Evolutionary conservation across 2,113 vertebrate species (phyloP).

Genomic region (Lamprologus lemairii): DNA sequence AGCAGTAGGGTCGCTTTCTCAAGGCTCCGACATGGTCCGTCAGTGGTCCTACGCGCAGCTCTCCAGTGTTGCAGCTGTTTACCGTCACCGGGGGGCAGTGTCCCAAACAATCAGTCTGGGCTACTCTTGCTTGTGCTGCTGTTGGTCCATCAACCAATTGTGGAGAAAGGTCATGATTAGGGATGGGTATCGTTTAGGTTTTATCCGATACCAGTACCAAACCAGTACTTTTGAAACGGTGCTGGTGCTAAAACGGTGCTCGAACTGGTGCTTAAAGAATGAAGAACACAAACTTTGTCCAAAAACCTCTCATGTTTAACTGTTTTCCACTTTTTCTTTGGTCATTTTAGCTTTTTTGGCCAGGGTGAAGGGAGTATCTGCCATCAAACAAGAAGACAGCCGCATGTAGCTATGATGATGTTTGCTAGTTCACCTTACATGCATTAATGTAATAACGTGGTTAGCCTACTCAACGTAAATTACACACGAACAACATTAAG

Average conservation of each 20-base stretch:
- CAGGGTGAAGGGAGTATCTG: too few species aligned
- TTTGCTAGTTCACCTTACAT: accelerated
- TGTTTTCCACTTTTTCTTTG: background rate
- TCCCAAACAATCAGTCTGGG: accelerated
- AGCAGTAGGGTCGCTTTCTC: background rate
- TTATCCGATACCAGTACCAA: background rate
- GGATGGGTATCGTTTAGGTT: background rate
- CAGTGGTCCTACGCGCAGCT: background rate
- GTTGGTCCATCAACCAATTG: background rate
- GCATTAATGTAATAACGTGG: accelerated
- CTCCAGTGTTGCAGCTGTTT: accelerated
- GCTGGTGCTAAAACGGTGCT: background rate
- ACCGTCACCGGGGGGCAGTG: accelerated
- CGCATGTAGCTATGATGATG: accelerated
- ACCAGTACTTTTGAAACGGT: accelerated
- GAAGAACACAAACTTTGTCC: accelerated
- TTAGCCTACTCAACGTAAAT: accelerated
- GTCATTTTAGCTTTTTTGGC: accelerated
- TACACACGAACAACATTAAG: accelerated
- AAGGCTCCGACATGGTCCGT: background rate
- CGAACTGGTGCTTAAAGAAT: too few species aligned
- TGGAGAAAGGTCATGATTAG: background rate
- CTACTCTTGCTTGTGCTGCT: background rate
- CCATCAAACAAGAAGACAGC: too few species aligned
- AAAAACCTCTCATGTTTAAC: accelerated